phyloP scores from a whole-genome alignment of 2,888 invertebrate species.

The Galeopsomyia nigrocyanea region DNA sequence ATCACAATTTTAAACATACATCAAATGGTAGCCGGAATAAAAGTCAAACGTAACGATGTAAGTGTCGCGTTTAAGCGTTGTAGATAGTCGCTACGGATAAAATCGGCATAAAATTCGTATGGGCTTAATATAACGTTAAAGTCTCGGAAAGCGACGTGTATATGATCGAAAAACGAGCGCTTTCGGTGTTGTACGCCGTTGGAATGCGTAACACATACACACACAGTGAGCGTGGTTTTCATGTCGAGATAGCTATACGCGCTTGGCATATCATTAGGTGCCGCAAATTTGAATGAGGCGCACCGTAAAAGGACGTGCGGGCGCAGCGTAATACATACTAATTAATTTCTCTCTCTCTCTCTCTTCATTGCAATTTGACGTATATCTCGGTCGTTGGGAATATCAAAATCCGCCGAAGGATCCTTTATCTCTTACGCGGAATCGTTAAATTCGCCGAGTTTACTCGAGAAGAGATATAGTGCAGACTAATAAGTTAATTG shows the following conservation, averaged over 20 bases:
- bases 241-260: constrained; percentile 41
- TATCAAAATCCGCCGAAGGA: constrained; percentile 34
- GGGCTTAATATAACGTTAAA: constrained; percentile 56
- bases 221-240: constrained; percentile 1
- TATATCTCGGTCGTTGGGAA: constrained; percentile 16
- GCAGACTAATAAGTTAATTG: too few relatives aligned
- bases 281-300: constrained; percentile 40
- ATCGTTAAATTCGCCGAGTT: constrained; percentile 16
- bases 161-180: constrained; percentile 60
- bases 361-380: constrained; percentile 27
- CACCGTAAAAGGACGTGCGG: constrained; percentile 45
- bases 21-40: too few relatives aligned
- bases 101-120: constrained; percentile 61
- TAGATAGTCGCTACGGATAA: constrained; percentile 13
- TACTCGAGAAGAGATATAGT: not conserved
- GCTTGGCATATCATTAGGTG: constrained; percentile 45
- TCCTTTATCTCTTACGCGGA: constrained; percentile 29
- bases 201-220: constrained; percentile 31
- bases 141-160: constrained; percentile 60
- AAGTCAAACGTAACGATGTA: not conserved
- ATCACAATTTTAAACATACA: not conserved
- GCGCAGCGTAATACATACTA: constrained; percentile 46
- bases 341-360: constrained; percentile 31
- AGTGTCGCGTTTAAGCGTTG: constrained; percentile 14
- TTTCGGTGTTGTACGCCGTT: constrained; percentile 5